Evolutionary conservation across 1,140 invertebrate genomes (phyloP), one percentile per base, ranked within the genome.

Genomic region (Drosophila watanabei): DNA sequence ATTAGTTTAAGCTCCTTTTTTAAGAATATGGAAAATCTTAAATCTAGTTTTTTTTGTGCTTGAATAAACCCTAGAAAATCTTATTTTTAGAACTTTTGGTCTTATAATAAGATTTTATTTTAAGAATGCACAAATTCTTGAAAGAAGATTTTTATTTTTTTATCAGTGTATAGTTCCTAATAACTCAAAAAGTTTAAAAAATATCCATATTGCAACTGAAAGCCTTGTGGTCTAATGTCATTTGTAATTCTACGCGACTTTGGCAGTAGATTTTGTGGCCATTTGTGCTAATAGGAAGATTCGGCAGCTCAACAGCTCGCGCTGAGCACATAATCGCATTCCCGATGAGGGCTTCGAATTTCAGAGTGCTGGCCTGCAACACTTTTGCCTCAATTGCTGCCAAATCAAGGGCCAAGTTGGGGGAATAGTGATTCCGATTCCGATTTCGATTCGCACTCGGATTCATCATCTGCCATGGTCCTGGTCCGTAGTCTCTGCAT

Each of bases 261-360:
- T 39, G 14, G 20, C 32, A 1, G 35, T 28, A 41, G 37, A 64
- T 45, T 80, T 43, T 89, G 82, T 89, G 66, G 86, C 70, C 85
- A 89, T 89, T 89, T 89, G 85, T 81, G 86, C 61, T 85, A 90
- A 89, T 79, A 79, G 54, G 52, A 75, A 45, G 56, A 80, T 46
- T 62, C 18, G 46, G 20, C 54, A 61, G 51, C 66, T 43, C 39
- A 58, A 37, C 62, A 52, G 28, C 6, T 28, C 9, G 35, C 43
- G 16, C 43, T 75, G 59, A 49, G 39, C 43, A 35, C 60, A 48
- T 58, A 79, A 72, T 79, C 69, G 61, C 66, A 85, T 79, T 82
- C 71, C 24, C 48, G 66, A 65, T 51, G 13, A 24, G 4, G 51
- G 87, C 68, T 80, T 90, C 87, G 65, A 75, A 86, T 90, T 90